A percentile compares a stretch with the other conserved stretches of the same genome.
phyloP scores from a whole-genome alignment of 2,113 vertebrate genomes.

The Stegastes partitus region DNA sequence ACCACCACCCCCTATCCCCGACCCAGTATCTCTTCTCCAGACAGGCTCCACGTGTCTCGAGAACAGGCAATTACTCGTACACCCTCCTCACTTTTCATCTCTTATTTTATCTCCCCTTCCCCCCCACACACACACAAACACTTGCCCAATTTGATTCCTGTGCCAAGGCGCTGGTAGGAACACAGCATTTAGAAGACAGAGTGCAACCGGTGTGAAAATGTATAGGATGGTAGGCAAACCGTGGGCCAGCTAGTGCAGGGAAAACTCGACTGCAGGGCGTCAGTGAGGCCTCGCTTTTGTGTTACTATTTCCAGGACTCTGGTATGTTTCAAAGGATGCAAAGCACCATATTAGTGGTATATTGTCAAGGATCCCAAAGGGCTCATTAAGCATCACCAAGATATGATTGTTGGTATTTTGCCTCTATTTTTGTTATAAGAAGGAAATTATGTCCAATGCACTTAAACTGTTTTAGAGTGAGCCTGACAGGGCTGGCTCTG shows the following conservation, averaged over 20 bases:
- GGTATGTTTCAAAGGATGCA: conserved; percentile 73
- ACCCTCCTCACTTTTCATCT: conserved; percentile 57
- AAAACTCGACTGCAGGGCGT: conserved; percentile 34
- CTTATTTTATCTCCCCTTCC: conserved; percentile 31
- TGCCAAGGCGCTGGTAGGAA: conserved; percentile 7
- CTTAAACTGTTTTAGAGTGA: conserved; percentile 37
- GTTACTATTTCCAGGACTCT: conserved; percentile 76
- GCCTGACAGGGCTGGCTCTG: conserved; percentile 42
- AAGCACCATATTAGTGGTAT: conserved; percentile 81
- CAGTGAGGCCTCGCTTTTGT: conserved; percentile 56
- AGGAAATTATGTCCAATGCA: conserved; percentile 46
- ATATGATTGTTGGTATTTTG: conserved; percentile 79
- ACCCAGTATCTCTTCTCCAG: conserved; percentile 57
- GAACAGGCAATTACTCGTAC: conserved; percentile 56
- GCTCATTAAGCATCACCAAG: conserved; percentile 77
- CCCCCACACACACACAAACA: background rate
- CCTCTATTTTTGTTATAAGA: conserved; percentile 76
- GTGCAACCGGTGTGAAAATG: conserved; percentile 11
- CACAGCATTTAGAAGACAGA: conserved; percentile 13
- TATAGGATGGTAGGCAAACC: background rate
- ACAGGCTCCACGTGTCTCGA: conserved; percentile 73
- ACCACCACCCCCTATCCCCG: background rate
- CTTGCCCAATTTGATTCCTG: conserved; percentile 2
- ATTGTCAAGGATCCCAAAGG: conserved; percentile 79
- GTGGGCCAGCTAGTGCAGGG: background rate